Base-by-base conservation (phyloP, 2,888 invertebrate genomes). In the Anaspis maculata region DNA sequence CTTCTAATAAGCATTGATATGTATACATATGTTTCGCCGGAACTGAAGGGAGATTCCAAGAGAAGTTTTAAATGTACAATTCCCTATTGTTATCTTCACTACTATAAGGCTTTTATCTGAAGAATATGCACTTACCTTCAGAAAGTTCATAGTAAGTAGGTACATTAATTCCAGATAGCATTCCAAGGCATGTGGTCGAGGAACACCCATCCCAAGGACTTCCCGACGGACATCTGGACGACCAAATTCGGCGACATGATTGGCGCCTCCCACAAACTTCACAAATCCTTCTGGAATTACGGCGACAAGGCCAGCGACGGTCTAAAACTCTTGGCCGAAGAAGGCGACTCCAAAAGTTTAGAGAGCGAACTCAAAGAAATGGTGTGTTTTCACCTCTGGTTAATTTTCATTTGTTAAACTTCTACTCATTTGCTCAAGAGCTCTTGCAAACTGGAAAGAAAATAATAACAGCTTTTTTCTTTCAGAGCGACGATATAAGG, bases 171-270 rank as follows among this genome's bases (percentile, higher is more conserved):
- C n/a, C n/a, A 86, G 85, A 68, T 88, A 7, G 83, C 75, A 48
- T 92, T 84, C 59, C 85, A 92, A 67, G 92, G 96, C 0, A 71
- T 88, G 22, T 97, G 96, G 96, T 89, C 92, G 0, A 76, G 87
- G 15, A 80, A 86, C 51, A 94, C 91, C 0, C 96, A 96, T 63
- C 94, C 96, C 0, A 90, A 85, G 52, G 89, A 91, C 55, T 97
- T 89, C 56, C 96, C 96, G 0, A 75, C 77, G 37, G 87, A 90
- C 49, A 74, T 74, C 16, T 88, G 86, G 70, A 71, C 82, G 27
- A 88, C 94, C 0, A 86, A 91, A 57, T 96, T 96, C 67, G 90
- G 95, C 44, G 95, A 96, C 59, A 77, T 97, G 19, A 89, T 97
- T 35, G 94, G 94, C 1, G 91, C 90, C 0, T 89, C 92, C 0